Conservation (phyloP, 2,888 invertebrate species). For the Polietes domitor region DNA sequence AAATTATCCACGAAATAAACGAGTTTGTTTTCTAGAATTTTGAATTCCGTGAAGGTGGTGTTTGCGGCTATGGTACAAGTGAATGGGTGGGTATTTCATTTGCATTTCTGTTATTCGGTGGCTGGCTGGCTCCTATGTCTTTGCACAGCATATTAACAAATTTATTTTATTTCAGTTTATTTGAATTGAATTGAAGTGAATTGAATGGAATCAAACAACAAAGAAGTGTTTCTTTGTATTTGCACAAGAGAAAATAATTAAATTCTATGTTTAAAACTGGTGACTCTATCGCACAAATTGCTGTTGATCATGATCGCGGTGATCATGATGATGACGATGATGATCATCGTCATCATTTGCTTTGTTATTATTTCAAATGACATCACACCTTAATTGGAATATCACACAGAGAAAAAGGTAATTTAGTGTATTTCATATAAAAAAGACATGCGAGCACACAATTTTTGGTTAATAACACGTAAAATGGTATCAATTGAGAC, state of each 20-base stretch:
- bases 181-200: neutral
- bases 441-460: constrained; percentile 3
- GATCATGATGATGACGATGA: constrained; percentile 9
- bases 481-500: constrained; percentile 25
- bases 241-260: constrained; percentile 5
- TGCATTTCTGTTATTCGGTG: neutral
- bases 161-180: neutral
- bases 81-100: neutral
- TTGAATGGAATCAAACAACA: neutral
- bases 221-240: constrained; percentile 5
- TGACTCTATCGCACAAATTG: constrained; percentile 2
- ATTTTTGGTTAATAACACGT: constrained; percentile 31
- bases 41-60: neutral
- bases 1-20: neutral
- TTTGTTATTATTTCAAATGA: constrained; percentile 45
- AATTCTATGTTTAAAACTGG: neutral
- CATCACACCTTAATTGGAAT: constrained; percentile 55
- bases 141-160: constrained; percentile 5
- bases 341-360: constrained; percentile 1
- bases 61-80: too few species aligned
- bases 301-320: neutral
- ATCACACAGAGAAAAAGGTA: constrained; percentile 34
- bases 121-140: neutral
- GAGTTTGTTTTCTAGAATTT: neutral
- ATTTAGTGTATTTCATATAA: constrained; percentile 9